phyloP scores from a whole-genome alignment of 2,888 invertebrate species.

The Leucania comma region DNA sequence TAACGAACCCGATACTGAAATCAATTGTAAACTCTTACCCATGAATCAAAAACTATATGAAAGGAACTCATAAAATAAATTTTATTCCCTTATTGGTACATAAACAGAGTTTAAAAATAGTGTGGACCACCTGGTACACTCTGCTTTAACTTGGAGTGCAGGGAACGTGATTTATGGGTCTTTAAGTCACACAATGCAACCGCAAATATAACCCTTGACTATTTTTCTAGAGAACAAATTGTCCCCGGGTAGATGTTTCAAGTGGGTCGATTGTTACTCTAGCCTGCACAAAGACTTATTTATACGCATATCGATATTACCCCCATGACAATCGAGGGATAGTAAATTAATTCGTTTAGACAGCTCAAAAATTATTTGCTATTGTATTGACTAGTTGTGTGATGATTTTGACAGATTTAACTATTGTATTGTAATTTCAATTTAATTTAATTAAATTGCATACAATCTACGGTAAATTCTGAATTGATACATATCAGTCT shows the following conservation, averaged over 20 bases:
- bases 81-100: constrained; percentile 83
- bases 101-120: constrained; percentile 87
- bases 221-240: constrained; percentile 82
- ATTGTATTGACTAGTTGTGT: constrained; percentile 61
- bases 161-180: constrained; percentile 84
- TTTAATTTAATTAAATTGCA: constrained; percentile 17
- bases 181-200: constrained; percentile 83
- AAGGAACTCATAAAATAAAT: constrained; percentile 86
- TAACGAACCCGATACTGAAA: constrained; percentile 65
- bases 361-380: constrained; percentile 62
- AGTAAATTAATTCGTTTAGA: constrained; percentile 74
- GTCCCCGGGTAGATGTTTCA: constrained; percentile 73
- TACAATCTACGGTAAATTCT: constrained; percentile 10
- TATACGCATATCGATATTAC: constrained; percentile 68
- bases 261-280: constrained; percentile 69
- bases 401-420: constrained; percentile 20
- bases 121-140: constrained; percentile 86
- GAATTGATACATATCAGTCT: constrained; percentile 12
- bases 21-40: constrained; percentile 67
- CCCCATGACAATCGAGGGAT: constrained; percentile 64
- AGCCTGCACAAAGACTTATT: constrained; percentile 58
- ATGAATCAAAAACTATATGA: constrained; percentile 85
- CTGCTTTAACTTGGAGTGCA: constrained; percentile 79
- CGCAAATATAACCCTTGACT: constrained; percentile 89
- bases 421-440: constrained; percentile 42